Evolutionary conservation across 1,140 invertebrate genomes (phyloP).

Genomic region (Drosophila murphyi): DNA sequence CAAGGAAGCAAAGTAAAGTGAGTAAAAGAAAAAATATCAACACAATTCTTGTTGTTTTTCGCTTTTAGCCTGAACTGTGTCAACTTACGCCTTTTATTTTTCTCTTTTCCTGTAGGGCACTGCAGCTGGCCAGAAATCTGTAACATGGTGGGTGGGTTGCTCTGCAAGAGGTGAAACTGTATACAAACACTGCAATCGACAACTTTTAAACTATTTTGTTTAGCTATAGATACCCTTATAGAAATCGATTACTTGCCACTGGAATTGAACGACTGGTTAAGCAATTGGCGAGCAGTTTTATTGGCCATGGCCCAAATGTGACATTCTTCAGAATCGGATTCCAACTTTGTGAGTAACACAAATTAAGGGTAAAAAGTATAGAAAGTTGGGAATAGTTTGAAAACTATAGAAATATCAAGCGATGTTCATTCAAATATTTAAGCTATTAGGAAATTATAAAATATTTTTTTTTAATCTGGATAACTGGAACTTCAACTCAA

Average conservation of each 20-base stretch:
- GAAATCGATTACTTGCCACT: neutral
- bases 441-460: too few species aligned
- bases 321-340: too few species aligned
- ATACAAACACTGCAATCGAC: slow-evolving; percentile 37
- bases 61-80: slow-evolving; percentile 29
- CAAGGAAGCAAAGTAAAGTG: slow-evolving; percentile 69
- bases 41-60: slow-evolving; percentile 15
- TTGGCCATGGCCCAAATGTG: neutral
- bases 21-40: slow-evolving; percentile 62
- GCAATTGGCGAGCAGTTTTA: neutral
- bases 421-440: too few species aligned
- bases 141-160: neutral
- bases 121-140: slow-evolving; percentile 10
- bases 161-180: neutral
- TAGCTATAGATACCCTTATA: slow-evolving; percentile 16
- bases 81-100: slow-evolving; percentile 14
- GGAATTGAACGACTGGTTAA: slow-evolving; percentile 2
- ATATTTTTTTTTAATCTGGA: too few species aligned
- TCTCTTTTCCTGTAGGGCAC: neutral
- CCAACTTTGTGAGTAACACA: too few species aligned
- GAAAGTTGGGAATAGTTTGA: too few species aligned
- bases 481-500: too few species aligned
- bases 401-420: too few species aligned
- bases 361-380: too few species aligned
- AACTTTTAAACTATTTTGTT: slow-evolving; percentile 23